Conservation (phyloP, 2,888 invertebrate genomes). For the Rosalia funebris region DNA sequence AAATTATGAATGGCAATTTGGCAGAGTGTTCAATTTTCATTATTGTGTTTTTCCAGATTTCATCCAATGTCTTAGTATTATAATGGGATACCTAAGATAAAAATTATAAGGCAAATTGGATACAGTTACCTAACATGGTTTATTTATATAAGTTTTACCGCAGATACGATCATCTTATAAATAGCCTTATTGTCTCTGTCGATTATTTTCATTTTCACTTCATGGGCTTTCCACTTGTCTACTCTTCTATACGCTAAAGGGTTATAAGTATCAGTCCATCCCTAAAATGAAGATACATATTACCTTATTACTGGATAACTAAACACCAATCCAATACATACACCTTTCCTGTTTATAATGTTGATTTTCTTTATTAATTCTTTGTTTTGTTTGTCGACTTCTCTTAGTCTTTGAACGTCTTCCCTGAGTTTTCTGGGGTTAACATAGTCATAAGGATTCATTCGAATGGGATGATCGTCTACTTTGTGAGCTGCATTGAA, state of each 20-base stretch:
- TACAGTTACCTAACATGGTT: constrained; percentile 1
- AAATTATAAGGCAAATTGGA: background rate
- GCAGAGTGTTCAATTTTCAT: constrained; percentile 48
- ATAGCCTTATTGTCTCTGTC: constrained; percentile 51
- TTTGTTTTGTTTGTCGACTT: constrained; percentile 69
- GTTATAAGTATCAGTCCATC: constrained; percentile 54
- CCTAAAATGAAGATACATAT: constrained; percentile 42
- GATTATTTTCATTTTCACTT: constrained; percentile 47
- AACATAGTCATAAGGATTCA: constrained; percentile 67
- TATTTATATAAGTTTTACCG: constrained; percentile 43
- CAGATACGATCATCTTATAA: constrained; percentile 40
- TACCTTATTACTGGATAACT: background rate
- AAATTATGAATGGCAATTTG: constrained; percentile 53
- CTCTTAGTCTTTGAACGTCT: constrained; percentile 61
- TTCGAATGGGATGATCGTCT: constrained; percentile 68
- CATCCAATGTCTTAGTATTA: constrained; percentile 39
- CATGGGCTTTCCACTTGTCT: constrained; percentile 52
- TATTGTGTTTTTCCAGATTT: constrained; percentile 48
- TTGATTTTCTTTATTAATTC: constrained; percentile 70
- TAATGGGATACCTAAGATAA: constrained; percentile 46
- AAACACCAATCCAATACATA: constrained; percentile 26
- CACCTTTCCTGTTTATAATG: constrained; percentile 68
- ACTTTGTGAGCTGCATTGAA: constrained; percentile 56
- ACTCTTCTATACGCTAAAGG: constrained; percentile 50
- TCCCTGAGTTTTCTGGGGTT: constrained; percentile 60